Conservation (phyloP, 1,140 invertebrate genomes). For the Calliphora vicina region DNA sequence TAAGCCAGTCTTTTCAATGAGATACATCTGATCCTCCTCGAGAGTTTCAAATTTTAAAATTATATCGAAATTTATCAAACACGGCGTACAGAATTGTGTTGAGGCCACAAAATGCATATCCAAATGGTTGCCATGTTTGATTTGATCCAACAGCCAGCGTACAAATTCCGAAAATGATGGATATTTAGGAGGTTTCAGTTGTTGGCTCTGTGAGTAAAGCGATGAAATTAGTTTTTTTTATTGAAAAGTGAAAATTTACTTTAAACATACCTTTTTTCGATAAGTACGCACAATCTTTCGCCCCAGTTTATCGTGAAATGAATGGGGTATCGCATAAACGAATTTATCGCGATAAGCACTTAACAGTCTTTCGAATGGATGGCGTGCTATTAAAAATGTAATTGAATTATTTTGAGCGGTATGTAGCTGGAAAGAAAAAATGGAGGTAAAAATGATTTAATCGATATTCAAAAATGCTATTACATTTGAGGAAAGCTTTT, state of each 20-base stretch:
- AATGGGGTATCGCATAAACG: conserved; percentile 80
- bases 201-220: conserved; percentile 40
- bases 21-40: conserved; percentile 83
- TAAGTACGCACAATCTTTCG: conserved; percentile 78
- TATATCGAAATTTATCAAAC: conserved; percentile 85
- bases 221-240: neutral
- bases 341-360: conserved; percentile 92
- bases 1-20: conserved; percentile 79
- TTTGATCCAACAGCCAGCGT: conserved; percentile 75
- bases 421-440: conserved; percentile 45
- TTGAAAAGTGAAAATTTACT: neutral
- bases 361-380: conserved; percentile 88
- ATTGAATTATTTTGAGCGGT: conserved; percentile 69
- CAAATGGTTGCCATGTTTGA: conserved; percentile 69
- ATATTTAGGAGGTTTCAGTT: conserved; percentile 66
- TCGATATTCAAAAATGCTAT: too few relatives aligned
- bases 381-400: conserved; percentile 86
- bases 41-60: conserved; percentile 91
- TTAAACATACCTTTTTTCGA: conserved; percentile 65
- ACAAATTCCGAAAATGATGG: conserved; percentile 82
- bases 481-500: too few relatives aligned
- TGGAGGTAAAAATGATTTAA: conserved; percentile 26
- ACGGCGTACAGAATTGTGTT: conserved; percentile 87
- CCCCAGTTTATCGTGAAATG: conserved; percentile 81
- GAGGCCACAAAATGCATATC: conserved; percentile 94